Base-by-base conservation (phyloP, 2,888 invertebrate genomes). In the Myopa tessellatipennis region DNA sequence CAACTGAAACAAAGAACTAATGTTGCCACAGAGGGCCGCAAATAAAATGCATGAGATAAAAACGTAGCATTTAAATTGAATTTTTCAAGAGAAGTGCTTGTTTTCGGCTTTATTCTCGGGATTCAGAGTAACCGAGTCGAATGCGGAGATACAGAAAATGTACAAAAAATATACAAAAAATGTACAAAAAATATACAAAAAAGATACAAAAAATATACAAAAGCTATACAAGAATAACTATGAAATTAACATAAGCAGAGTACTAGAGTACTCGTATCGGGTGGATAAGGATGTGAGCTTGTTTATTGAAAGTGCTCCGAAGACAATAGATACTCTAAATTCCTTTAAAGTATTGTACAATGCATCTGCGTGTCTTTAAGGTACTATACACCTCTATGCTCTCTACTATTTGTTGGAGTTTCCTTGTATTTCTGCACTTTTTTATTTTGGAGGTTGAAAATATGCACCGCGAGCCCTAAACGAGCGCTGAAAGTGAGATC, bases 21-120 rank as follows among this genome's bases (percentile, higher is more conserved):
- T 12, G 38, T 10, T 7, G 61, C n/a, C 26, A 8, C 55, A 55
- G 65, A 6, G 34, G 38, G 36, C 5, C 52, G 70, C 26, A 67
- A 26, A 70, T 70, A 70, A 70, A 50, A 70, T 36, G 55, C 52
- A 70, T 67, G 67, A 14, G 67, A 55, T 55, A 52, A 52, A 70
- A 67, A 55, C 52, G 55, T 52, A 70, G 55, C 70, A 70, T 70
- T 52, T 70, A 55, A 70, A 70, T 70, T 70, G 55, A 55, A 70
- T 52, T 70, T 70, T 70, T 45, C 50, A 16, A 16, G 40, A 18
- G 16, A 55, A 45, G 55, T n/a, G 36, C 26, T 36, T 61, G 26
- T 70, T 55, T 4, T 55, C 14, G 50, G 8, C 45, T 69, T 50
- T 69, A 69, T 69, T 69, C n/a, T 67, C 34, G 55, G n/a, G 34